phyloP scores from a whole-genome alignment of 2,888 invertebrate genomes.

The Seira musarum region DNA sequence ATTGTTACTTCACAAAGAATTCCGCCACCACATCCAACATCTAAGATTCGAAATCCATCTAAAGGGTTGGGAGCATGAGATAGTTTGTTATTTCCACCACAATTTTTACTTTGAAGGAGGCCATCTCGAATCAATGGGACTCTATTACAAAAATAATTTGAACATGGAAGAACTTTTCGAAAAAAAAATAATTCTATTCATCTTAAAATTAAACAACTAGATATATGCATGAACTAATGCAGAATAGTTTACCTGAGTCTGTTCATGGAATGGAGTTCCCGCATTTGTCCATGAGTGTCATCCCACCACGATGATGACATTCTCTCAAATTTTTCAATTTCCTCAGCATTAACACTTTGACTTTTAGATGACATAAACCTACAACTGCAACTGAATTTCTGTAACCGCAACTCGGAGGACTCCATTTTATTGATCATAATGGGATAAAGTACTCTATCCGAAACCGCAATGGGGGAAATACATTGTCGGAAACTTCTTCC shows the following conservation, averaged over 20 bases:
- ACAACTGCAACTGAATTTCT: too few relatives aligned
- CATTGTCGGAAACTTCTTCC: too few relatives aligned
- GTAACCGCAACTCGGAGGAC: too few relatives aligned
- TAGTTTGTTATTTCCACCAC: constrained; percentile 18
- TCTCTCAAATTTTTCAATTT: constrained; percentile 65
- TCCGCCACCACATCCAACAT: constrained; percentile 69
- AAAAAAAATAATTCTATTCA: not conserved
- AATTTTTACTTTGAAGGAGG: constrained; percentile 41
- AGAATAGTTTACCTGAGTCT: constrained; percentile 54
- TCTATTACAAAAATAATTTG: constrained; percentile 43
- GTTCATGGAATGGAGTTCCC: constrained; percentile 68
- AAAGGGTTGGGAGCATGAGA: constrained; percentile 51
- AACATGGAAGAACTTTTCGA: too few relatives aligned
- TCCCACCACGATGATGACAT: constrained; percentile 67
- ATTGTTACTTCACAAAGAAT: constrained; percentile 62
- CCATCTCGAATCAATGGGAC: constrained; percentile 66
- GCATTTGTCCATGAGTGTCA: constrained; percentile 60
- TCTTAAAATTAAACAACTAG: not conserved
- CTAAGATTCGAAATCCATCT: constrained; percentile 62
- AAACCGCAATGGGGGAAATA: too few relatives aligned
- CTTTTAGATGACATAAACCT: too few relatives aligned
- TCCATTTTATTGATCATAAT: too few relatives aligned
- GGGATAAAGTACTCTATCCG: too few relatives aligned
- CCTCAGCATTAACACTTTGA: constrained; percentile 43
- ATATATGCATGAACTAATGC: not conserved